Percentiles rank a stretch among this genome's conserved stretches.
These are phyloP conservation scores for Pipistrellus pipistrellus DNA, from an alignment of 2,797 vertebrate genomes.

Conservation along the genomic window DNA sequence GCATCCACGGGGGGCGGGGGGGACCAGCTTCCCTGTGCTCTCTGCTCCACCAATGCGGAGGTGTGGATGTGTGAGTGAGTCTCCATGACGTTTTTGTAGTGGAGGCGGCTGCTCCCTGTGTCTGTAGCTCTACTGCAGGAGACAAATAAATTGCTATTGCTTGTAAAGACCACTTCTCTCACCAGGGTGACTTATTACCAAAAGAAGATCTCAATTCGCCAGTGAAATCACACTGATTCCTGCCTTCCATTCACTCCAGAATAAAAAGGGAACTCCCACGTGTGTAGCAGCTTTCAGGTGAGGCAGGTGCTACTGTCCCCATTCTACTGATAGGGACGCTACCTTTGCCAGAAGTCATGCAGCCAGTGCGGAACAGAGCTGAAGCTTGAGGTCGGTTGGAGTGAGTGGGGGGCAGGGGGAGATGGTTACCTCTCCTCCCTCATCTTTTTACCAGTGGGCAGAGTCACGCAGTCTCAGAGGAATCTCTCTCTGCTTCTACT, in stretches of 20 bases:
- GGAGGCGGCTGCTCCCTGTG: neutral
- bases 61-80: neutral
- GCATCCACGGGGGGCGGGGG: neutral
- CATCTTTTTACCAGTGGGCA: neutral
- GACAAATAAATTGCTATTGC: neutral
- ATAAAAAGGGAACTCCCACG: neutral
- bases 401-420: too few relatives aligned
- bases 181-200: neutral
- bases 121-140: neutral
- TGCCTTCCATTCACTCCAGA: neutral
- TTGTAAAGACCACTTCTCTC: conserved; percentile 48
- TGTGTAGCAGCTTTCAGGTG: neutral
- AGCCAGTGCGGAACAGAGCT: neutral
- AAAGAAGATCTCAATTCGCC: neutral
- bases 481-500: neutral
- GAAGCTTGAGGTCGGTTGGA: neutral
- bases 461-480: too few relatives aligned
- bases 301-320: neutral
- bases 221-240: neutral
- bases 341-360: neutral
- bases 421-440: too few relatives aligned
- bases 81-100: neutral
- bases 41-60: accelerated
- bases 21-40: accelerated
- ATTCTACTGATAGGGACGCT: neutral